These are phyloP conservation scores for Ctenomys sociabilis DNA, from an alignment of 2,113 vertebrate genomes.

Conservation along the genomic window DNA sequence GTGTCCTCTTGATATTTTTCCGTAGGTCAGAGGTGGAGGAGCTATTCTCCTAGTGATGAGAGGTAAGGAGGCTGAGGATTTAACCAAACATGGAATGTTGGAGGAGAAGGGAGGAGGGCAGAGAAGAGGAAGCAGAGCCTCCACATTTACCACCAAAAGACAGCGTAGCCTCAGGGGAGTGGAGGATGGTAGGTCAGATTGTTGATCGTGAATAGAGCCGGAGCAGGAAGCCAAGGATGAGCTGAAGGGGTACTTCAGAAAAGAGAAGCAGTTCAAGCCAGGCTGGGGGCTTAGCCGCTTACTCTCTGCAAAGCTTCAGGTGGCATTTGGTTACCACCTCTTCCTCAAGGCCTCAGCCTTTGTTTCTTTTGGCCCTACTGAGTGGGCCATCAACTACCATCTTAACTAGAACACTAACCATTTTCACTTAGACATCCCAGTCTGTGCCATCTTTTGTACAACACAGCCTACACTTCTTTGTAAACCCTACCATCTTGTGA, in stretches of 20 bases:
- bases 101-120: background rate
- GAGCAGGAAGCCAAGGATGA: background rate
- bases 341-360: background rate
- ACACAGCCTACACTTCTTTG: background rate
- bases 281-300: background rate
- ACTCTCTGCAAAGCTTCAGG: background rate
- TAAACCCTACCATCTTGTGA: background rate
- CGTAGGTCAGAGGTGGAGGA: background rate
- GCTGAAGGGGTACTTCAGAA: background rate
- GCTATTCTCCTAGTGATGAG: background rate
- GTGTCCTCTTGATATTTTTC: background rate
- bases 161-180: background rate
- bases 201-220: background rate
- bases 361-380: background rate
- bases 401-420: background rate
- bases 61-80: slow-evolving; percentile 12
- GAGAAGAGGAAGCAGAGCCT: background rate
- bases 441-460: background rate
- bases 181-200: background rate
- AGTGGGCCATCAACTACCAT: background rate
- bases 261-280: background rate
- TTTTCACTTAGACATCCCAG: background rate
- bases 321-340: background rate
- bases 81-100: background rate
- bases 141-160: background rate